Evolutionary conservation across 2,797 vertebrate genomes (phyloP).

Genomic region (Chelmon rostratus): DNA sequence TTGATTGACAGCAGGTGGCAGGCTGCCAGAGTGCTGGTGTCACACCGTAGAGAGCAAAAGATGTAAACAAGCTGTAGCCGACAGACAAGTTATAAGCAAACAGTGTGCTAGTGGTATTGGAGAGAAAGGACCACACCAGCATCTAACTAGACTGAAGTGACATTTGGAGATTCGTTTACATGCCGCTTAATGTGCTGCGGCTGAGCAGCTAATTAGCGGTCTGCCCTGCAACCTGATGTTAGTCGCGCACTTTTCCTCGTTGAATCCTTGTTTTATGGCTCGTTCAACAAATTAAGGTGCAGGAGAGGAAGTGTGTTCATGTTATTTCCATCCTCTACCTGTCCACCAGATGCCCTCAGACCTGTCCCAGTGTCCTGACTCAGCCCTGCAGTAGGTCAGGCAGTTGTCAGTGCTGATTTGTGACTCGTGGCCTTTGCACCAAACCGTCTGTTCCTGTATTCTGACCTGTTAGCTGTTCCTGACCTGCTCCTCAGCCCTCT

Average conservation of each 20-base stretch:
- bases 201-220: conserved; percentile 2
- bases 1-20: neutral
- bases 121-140: neutral
- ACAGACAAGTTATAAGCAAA: neutral
- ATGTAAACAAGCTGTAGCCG: neutral
- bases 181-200: conserved; percentile 14
- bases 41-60: neutral
- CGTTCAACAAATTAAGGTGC: neutral
- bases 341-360: neutral
- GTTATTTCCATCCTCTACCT: neutral
- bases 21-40: neutral
- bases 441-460: neutral
- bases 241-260: neutral
- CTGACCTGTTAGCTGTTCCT: neutral
- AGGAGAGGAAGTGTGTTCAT: neutral
- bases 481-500: neutral
- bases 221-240: neutral
- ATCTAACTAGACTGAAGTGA: neutral
- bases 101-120: neutral
- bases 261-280: neutral
- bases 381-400: too few species aligned
- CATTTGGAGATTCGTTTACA: neutral
- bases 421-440: neutral
- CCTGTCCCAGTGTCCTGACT: neutral
- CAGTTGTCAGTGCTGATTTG: neutral